These are phyloP conservation scores for Ectemnius continuus DNA, from an alignment of 2,888 invertebrate species.

Conservation along the genomic window DNA sequence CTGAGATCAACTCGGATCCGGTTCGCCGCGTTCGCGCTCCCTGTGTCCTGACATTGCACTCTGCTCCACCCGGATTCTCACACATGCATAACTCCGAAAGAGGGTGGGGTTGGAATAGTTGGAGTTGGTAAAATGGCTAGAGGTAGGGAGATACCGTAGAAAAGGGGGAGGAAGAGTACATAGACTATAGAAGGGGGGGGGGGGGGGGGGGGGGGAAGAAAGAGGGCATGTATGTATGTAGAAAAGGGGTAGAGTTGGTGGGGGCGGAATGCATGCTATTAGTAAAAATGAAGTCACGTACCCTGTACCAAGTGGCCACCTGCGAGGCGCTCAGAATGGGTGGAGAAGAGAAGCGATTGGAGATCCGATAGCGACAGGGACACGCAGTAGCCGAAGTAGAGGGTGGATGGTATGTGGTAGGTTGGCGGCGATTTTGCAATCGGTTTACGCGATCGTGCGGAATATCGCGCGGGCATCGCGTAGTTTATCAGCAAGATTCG, in stretches of 20 bases:
- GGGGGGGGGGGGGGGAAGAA: too few relatives aligned
- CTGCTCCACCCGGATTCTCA: too few relatives aligned
- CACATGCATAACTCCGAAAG: not conserved
- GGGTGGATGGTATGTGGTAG: conserved; percentile 48
- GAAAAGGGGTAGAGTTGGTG: not conserved
- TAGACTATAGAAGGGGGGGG: too few relatives aligned
- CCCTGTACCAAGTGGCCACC: conserved; percentile 96
- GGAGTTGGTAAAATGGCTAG: not conserved
- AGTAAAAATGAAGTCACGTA: conserved; percentile 82
- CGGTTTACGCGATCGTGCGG: conserved; percentile 42
- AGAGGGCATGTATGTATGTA: too few relatives aligned
- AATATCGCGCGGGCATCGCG: conserved; percentile 54
- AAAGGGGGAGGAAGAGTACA: too few relatives aligned
- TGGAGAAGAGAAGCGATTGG: conserved; percentile 65
- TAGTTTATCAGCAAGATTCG: not conserved
- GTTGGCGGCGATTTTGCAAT: conserved; percentile 31
- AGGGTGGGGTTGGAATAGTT: conserved; percentile 2
- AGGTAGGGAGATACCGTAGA: too few relatives aligned
- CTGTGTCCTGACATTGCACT: too few relatives aligned
- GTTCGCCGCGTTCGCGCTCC: too few relatives aligned
- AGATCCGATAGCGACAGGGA: conserved; percentile 59
- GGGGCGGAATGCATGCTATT: conserved; percentile 73
- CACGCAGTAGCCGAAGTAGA: conserved; percentile 46
- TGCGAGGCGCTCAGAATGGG: conserved; percentile 79
- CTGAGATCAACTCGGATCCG: too few relatives aligned